Conservation (phyloP, 1,140 invertebrate genomes). For the Drosophila quadrilineata region DNA sequence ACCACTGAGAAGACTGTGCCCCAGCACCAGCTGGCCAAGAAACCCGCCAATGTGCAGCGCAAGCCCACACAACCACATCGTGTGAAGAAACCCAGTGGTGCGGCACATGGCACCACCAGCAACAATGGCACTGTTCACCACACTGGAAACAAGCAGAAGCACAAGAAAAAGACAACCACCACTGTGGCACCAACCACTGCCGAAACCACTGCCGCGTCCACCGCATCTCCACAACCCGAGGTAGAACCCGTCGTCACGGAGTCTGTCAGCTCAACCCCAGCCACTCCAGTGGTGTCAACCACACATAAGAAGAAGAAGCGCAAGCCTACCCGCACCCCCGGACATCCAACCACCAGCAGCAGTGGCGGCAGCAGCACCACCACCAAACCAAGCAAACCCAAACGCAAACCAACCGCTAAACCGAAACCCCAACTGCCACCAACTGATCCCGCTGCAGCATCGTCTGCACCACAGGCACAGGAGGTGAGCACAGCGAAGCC, state of each 20-base stretch:
- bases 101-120: slow-evolving; percentile 8
- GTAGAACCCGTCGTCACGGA: no score
- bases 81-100: slow-evolving; percentile 56
- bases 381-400: slow-evolving; percentile 48
- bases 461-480: slow-evolving; percentile 25
- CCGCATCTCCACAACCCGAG: slow-evolving; percentile 12
- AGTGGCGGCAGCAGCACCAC: slow-evolving; percentile 7
- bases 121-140: background rate
- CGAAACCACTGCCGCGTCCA: slow-evolving; percentile 21
- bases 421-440: slow-evolving; percentile 29
- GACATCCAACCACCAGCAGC: slow-evolving; percentile 3
- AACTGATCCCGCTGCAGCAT: slow-evolving; percentile 1
- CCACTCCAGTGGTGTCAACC: slow-evolving; percentile 30
- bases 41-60: slow-evolving; percentile 42
- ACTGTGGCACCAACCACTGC: slow-evolving; percentile 42
- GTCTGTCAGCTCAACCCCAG: slow-evolving; percentile 6
- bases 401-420: slow-evolving; percentile 66
- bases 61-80: slow-evolving; percentile 61
- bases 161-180: slow-evolving; percentile 61
- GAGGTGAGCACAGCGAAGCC: slow-evolving; percentile 36
- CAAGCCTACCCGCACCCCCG: slow-evolving; percentile 67
- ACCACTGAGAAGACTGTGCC: slow-evolving; percentile 34
- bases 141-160: slow-evolving; percentile 52
- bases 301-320: slow-evolving; percentile 71
- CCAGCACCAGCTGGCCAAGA: slow-evolving; percentile 55